These are phyloP conservation scores for Gavia stellata DNA, from an alignment of 2,113 vertebrate genomes.

Conservation along the genomic window DNA sequence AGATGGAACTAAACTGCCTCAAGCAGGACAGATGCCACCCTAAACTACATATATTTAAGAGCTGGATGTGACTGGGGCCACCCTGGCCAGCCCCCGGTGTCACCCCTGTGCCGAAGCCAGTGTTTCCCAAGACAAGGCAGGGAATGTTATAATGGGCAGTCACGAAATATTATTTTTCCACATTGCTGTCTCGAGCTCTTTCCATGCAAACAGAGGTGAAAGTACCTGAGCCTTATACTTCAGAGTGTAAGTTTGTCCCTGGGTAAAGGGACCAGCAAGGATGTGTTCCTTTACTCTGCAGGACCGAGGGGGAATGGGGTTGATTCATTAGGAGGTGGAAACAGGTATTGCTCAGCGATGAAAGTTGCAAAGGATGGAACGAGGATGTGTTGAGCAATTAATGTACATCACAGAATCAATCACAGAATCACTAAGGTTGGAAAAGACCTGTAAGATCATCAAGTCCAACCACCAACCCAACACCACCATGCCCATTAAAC, in stretches of 20 bases:
- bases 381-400: background rate
- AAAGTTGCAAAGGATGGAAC: background rate
- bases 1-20: background rate
- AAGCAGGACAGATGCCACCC: background rate
- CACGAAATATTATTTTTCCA: background rate
- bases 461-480: too few species aligned
- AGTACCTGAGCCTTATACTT: background rate
- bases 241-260: background rate
- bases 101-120: background rate
- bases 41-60: background rate
- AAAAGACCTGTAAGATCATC: too few species aligned
- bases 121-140: background rate
- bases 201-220: background rate
- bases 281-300: background rate
- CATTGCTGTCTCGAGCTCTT: background rate
- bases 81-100: background rate
- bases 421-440: too few species aligned
- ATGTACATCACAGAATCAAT: too few species aligned
- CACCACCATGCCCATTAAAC: too few species aligned
- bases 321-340: background rate
- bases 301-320: rapidly evolving
- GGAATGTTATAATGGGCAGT: background rate
- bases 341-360: background rate
- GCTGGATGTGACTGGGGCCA: background rate
- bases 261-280: background rate